These are phyloP conservation scores for Portunus trituberculatus DNA, from an alignment of 1,140 invertebrate genomes.

Conservation along the genomic window DNA sequence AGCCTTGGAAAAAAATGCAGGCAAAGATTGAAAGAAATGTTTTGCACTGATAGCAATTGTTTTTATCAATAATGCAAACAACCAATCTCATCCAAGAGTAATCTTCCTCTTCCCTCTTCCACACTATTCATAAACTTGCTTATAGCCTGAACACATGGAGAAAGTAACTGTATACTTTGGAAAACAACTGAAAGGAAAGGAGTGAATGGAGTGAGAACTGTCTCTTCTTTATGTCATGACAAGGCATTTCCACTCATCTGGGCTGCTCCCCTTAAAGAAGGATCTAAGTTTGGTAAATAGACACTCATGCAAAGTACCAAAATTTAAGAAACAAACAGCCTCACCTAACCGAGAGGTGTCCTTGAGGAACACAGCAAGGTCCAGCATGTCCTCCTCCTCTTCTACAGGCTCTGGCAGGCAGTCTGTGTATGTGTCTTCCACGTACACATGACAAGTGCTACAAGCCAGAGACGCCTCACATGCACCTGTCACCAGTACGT, in stretches of 20 bases:
- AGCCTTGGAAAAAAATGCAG: slow-evolving; percentile 85
- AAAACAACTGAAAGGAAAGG: too few relatives aligned
- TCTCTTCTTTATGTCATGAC: neutral
- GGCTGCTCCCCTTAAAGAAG: too few relatives aligned
- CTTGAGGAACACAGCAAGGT: slow-evolving; percentile 97
- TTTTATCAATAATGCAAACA: too few relatives aligned
- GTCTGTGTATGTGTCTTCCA: slow-evolving; percentile 88
- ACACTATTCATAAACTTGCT: too few relatives aligned
- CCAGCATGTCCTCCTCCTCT: slow-evolving; percentile 97
- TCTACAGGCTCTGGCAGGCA: slow-evolving; percentile 90
- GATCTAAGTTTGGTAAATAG: neutral
- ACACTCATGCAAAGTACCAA: neutral
- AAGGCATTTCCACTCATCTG: neutral
- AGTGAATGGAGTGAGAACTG: too few relatives aligned
- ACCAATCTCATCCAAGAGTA: too few relatives aligned
- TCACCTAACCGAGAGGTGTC: slow-evolving; percentile 90
- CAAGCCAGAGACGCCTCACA: slow-evolving; percentile 99
- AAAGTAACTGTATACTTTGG: too few relatives aligned
- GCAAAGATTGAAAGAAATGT: neutral
- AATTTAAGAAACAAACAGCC: neutral
- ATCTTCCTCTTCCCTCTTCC: too few relatives aligned
- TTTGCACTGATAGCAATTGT: neutral
- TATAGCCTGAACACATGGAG: too few relatives aligned
- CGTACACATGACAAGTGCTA: slow-evolving; percentile 99
- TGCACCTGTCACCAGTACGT: slow-evolving; percentile 84